Evolutionary conservation across 2,113 vertebrate genomes (phyloP).

Genomic region (Erinaceus europaeus): DNA sequence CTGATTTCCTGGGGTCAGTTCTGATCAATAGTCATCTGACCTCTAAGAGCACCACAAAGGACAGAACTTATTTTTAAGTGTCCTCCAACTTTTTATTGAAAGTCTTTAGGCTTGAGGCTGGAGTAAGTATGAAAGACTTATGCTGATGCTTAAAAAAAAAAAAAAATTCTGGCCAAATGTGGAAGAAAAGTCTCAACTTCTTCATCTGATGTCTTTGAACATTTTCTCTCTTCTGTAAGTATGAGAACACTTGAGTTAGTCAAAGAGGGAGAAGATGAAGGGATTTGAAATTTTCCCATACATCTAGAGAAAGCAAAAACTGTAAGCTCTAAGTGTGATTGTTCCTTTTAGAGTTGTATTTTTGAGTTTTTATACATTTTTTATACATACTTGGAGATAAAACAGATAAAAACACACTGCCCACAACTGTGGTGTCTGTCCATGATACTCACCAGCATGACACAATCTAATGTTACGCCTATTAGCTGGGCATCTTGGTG

Average conservation of each 20-base stretch:
- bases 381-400: no score
- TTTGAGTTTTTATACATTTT: background rate
- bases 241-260: no score
- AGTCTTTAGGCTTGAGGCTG: background rate
- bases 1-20: constrained; percentile 41
- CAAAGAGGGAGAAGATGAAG: background rate
- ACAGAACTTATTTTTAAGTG: background rate
- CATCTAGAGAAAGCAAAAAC: background rate
- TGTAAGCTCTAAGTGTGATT: background rate
- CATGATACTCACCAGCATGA: no score
- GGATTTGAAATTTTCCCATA: background rate
- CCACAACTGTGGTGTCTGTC: no score
- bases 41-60: background rate
- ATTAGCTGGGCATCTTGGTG: rapidly evolving
- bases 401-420: no score
- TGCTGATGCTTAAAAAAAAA: background rate
- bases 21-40: background rate
- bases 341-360: background rate
- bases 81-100: background rate
- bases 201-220: rapidly evolving
- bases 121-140: background rate
- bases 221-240: background rate
- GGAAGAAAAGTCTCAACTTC: background rate
- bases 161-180: background rate
- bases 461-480: no score